These are phyloP conservation scores for Pteropus alecto DNA, from an alignment of 2,113 vertebrate genomes.

Conservation along the genomic window DNA sequence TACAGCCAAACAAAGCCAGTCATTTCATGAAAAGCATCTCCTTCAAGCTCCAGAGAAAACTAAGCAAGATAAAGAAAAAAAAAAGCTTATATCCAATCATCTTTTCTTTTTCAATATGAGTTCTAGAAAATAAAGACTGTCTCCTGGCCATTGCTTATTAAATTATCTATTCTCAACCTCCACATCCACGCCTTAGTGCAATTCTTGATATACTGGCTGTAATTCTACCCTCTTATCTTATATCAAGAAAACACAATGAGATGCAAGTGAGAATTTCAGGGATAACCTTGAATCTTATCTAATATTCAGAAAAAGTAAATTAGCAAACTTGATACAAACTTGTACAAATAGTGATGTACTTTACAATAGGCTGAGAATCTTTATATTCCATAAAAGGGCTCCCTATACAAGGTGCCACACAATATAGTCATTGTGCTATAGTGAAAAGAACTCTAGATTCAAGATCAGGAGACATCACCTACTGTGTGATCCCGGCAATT, in stretches of 20 bases:
- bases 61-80: background rate
- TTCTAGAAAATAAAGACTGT: background rate
- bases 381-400: background rate
- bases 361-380: background rate
- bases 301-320: background rate
- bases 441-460: background rate
- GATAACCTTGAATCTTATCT: background rate
- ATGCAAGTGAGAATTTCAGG: background rate
- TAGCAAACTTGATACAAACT: background rate
- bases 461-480: background rate
- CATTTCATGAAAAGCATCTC: background rate
- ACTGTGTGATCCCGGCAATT: background rate
- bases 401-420: background rate
- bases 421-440: background rate
- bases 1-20: background rate
- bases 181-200: too few species aligned
- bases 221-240: background rate
- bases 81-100: background rate
- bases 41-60: background rate
- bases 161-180: background rate
- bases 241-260: background rate
- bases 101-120: background rate
- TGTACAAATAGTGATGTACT: background rate
- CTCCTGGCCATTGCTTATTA: background rate
- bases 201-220: background rate